Evolutionary conservation across 2,797 vertebrate species (phyloP).

Genomic region (Sebastes flavidus): DNA sequence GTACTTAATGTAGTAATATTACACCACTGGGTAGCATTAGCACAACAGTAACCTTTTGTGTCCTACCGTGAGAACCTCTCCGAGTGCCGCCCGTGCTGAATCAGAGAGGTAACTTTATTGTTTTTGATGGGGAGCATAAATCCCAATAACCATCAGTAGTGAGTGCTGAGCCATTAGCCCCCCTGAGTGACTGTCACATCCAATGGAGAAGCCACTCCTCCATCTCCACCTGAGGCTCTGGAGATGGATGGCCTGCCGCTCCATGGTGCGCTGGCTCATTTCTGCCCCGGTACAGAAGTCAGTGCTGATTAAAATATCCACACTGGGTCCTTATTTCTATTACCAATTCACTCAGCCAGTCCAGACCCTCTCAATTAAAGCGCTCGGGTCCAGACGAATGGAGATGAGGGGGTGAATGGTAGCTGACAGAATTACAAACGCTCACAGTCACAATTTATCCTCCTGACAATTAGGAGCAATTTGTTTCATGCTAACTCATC

Average conservation of each 20-base stretch:
- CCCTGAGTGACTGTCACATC: conserved; percentile 69
- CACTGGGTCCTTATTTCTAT: conserved; percentile 79
- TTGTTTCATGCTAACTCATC: conserved; percentile 82
- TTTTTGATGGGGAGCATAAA: conserved; percentile 68
- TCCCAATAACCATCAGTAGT: conserved; percentile 62
- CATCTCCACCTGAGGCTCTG: conserved; percentile 61
- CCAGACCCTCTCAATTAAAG: conserved; percentile 81
- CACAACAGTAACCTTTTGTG: neutral
- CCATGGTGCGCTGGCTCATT: conserved; percentile 56
- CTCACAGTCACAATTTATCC: conserved; percentile 80
- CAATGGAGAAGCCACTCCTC: conserved; percentile 53
- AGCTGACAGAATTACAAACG: conserved; percentile 78
- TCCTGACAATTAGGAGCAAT: conserved; percentile 82
- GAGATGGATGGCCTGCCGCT: conserved; percentile 72
- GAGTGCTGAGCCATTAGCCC: conserved; percentile 51
- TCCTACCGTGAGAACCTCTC: neutral
- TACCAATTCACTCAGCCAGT: conserved; percentile 74
- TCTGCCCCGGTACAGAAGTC: conserved; percentile 75
- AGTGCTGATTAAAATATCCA: conserved; percentile 85
- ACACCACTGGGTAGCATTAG: neutral
- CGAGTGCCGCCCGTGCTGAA: neutral
- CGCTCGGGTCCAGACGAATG: conserved; percentile 67
- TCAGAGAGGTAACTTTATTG: conserved; percentile 54
- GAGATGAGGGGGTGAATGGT: conserved; percentile 68
- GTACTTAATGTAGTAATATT: neutral